A percentile compares a stretch with the other conserved stretches of the same genome.
Evolutionary conservation across 1,140 invertebrate genomes (phyloP).

Genomic region (Druon quercuslanigerum): DNA sequence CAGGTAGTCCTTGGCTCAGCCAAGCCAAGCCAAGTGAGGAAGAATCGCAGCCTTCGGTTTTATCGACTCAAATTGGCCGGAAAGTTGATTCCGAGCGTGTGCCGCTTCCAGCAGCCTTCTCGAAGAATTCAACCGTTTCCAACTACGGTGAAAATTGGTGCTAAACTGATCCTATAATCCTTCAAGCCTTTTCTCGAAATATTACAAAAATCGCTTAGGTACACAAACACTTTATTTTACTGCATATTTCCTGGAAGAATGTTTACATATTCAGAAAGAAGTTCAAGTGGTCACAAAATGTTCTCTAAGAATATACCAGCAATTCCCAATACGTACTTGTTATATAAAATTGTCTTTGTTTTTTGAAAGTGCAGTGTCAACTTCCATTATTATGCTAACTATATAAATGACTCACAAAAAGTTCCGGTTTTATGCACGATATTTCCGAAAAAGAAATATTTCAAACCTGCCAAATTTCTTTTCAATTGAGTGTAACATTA

Average conservation of each 20-base stretch:
- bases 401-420: too few relatives aligned
- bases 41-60: constrained; percentile 46
- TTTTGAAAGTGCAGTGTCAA: too few relatives aligned
- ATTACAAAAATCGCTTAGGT: constrained; percentile 11
- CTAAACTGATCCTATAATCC: neutral
- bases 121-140: constrained; percentile 16
- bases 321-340: too few relatives aligned
- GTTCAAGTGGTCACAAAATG: too few relatives aligned
- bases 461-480: too few relatives aligned
- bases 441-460: too few relatives aligned
- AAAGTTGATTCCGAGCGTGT: constrained; percentile 44
- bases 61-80: constrained; percentile 51
- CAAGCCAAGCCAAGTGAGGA: constrained; percentile 38
- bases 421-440: too few relatives aligned
- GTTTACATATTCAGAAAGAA: too few relatives aligned
- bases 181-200: neutral
- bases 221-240: constrained; percentile 18
- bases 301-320: too few relatives aligned
- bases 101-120: constrained; percentile 10
- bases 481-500: too few relatives aligned
- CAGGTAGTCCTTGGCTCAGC: constrained; percentile 46
- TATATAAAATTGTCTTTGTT: too few relatives aligned
- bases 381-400: too few relatives aligned
- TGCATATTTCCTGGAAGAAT: neutral
- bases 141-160: neutral